Conservation (phyloP, 2,113 vertebrate genomes). For the Misgurnus mizolepis region DNA sequence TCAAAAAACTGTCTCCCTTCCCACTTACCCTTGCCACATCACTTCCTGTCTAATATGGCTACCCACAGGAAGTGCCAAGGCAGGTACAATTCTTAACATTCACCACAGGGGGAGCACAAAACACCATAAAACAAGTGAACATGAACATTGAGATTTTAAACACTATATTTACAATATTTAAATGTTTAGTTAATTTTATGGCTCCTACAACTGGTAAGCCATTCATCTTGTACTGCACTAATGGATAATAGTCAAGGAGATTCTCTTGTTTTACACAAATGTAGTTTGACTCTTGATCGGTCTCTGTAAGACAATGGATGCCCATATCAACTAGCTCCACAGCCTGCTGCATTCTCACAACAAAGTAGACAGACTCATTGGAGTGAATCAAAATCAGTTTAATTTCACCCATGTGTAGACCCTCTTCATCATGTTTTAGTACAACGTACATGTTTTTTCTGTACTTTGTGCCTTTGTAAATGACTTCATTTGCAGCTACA, state of each 20-base stretch:
- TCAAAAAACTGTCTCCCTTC: too few relatives aligned
- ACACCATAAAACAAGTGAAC: too few relatives aligned
- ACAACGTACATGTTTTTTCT: slow-evolving; percentile 10
- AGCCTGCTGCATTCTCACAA: neutral
- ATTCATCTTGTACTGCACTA: slow-evolving; percentile 32
- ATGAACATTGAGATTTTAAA: too few relatives aligned
- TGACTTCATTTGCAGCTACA: neutral
- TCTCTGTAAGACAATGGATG: slow-evolving; percentile 29
- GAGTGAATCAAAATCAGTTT: neutral
- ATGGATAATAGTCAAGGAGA: slow-evolving; percentile 45
- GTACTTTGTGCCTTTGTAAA: too few relatives aligned
- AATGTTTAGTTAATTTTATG: too few relatives aligned
- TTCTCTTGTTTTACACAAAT: slow-evolving; percentile 39
- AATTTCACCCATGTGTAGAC: slow-evolving; percentile 5
- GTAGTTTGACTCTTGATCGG: slow-evolving; percentile 28
- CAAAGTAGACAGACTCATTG: slow-evolving; percentile 2
- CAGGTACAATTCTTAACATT: too few relatives aligned
- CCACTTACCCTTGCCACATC: too few relatives aligned
- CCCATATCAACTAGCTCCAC: slow-evolving; percentile 10
- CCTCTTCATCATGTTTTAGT: neutral
- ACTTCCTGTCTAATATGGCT: too few relatives aligned
- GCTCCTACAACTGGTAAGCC: slow-evolving; percentile 7
- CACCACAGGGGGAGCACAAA: too few relatives aligned
- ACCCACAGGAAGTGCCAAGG: too few relatives aligned
- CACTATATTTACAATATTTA: too few relatives aligned